Evolutionary conservation across 2,888 invertebrate species (phyloP).

Genomic region (Pandemis heparana): DNA sequence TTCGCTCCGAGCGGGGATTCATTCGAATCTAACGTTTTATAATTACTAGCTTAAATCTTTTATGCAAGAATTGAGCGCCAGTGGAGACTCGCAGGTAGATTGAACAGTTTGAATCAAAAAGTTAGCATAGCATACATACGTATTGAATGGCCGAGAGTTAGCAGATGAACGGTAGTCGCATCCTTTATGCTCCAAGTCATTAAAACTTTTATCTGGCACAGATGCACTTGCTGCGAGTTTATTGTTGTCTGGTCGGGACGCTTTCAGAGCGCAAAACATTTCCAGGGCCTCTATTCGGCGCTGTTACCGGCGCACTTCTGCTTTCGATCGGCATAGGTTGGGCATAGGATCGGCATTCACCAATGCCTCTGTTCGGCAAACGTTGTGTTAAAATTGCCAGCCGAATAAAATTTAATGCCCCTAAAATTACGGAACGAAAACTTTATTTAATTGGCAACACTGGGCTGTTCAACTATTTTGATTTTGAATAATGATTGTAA

Average conservation of each 20-base stretch:
- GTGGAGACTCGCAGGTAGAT: slow-evolving; percentile 26
- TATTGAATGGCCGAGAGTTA: slow-evolving; percentile 32
- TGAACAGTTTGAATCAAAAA: slow-evolving; percentile 30
- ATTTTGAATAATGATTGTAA: too few species aligned
- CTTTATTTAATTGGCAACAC: too few species aligned
- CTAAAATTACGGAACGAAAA: too few species aligned
- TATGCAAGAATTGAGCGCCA: slow-evolving; percentile 7
- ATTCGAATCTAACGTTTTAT: slow-evolving; percentile 14
- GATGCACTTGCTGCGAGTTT: slow-evolving; percentile 65
- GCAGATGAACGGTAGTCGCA: slow-evolving; percentile 56
- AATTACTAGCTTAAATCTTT: slow-evolving; percentile 4
- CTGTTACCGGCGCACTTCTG: too few species aligned
- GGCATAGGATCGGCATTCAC: too few species aligned
- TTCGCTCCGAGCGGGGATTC: slow-evolving; percentile 53
- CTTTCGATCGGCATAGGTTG: too few species aligned
- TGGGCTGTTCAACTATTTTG: too few species aligned
- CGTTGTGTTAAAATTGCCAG: too few species aligned
- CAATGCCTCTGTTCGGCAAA: too few species aligned
- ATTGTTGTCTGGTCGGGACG: slow-evolving; percentile 65
- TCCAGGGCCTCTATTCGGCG: too few species aligned
- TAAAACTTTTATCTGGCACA: slow-evolving; percentile 73
- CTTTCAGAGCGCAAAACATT: slow-evolving; percentile 62
- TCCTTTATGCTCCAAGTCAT: slow-evolving; percentile 68
- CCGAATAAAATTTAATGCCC: too few species aligned
- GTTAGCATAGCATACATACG: slow-evolving; percentile 18